Conservation (phyloP, 2,888 invertebrate genomes). For the Pasiphila rectangulata region DNA sequence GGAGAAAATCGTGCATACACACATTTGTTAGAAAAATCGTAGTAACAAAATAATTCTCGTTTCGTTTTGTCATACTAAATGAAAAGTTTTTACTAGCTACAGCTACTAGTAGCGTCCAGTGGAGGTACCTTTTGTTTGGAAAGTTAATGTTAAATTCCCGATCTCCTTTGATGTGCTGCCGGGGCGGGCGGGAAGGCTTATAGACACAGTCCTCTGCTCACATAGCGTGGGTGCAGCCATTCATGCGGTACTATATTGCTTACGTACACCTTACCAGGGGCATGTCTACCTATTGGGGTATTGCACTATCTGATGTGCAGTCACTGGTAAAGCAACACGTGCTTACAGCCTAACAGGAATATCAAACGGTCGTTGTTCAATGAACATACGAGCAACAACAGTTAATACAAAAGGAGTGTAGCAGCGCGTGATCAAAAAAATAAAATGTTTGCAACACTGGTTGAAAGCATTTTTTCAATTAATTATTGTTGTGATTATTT, state of each 20-base stretch:
- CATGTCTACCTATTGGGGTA: slow-evolving; percentile 14
- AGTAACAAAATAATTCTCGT: no score
- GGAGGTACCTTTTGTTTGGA: slow-evolving; percentile 44
- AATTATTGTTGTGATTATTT: no score
- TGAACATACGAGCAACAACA: slow-evolving; percentile 9
- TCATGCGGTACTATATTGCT: slow-evolving; percentile 51
- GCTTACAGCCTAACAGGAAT: slow-evolving; percentile 9
- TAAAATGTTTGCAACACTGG: no score
- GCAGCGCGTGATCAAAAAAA: not conserved
- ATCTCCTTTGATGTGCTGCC: slow-evolving; percentile 69
- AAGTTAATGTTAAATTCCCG: slow-evolving; percentile 61
- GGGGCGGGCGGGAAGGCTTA: slow-evolving; percentile 42
- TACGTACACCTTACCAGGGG: slow-evolving; percentile 33
- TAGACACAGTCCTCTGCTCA: slow-evolving; percentile 59
- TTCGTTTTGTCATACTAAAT: no score
- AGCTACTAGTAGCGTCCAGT: slow-evolving; percentile 29
- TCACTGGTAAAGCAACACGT: slow-evolving; percentile 27
- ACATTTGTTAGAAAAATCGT: no score
- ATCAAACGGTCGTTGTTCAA: slow-evolving; percentile 12
- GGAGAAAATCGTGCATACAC: no score
- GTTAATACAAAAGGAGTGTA: not conserved
- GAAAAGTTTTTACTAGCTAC: no score
- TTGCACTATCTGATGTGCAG: slow-evolving; percentile 26
- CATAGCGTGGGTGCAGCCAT: slow-evolving; percentile 59
- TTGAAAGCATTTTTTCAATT: no score